A percentile compares a stretch with the other conserved stretches of the same genome.
These are phyloP conservation scores for Eugnorisma glareosa DNA, from an alignment of 2,888 invertebrate genomes.

Conservation along the genomic window DNA sequence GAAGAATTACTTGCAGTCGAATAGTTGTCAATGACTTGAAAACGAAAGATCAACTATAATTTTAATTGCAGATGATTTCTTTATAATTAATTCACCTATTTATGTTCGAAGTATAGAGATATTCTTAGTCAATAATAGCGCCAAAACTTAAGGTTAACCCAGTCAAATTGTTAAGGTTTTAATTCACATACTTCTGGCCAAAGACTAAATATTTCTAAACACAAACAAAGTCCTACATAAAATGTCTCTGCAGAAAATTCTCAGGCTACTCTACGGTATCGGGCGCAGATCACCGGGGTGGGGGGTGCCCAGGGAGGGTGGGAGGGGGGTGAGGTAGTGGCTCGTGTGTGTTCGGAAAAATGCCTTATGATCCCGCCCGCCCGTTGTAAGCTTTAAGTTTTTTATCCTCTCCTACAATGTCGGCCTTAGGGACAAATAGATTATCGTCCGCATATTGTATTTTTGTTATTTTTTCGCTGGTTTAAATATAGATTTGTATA, in stretches of 20 bases:
- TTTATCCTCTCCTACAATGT: constrained; percentile 76
- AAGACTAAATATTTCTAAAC: background rate
- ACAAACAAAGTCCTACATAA: background rate
- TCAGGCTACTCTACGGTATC: constrained; percentile 79
- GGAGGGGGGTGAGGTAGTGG: constrained; percentile 68
- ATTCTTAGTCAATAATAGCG: rapidly evolving
- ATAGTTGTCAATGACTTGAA: background rate
- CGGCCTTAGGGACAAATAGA: constrained; percentile 71
- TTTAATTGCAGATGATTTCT: background rate
- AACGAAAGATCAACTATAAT: background rate
- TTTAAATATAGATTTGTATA: constrained; percentile 4
- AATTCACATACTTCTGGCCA: too few species aligned
- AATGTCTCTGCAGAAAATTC: constrained; percentile 71
- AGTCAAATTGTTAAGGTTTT: background rate
- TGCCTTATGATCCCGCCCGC: constrained; percentile 87
- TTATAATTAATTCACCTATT: background rate
- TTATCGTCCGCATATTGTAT: constrained; percentile 59
- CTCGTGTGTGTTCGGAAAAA: constrained; percentile 89
- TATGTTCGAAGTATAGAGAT: background rate
- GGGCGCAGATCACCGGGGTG: constrained; percentile 83
- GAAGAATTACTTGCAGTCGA: background rate
- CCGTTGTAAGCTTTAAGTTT: constrained; percentile 79
- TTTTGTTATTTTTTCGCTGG: constrained; percentile 55
- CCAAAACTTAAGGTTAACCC: too few species aligned
- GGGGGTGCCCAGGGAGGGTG: constrained; percentile 69